These are phyloP conservation scores for Elymnias hypermnestra DNA, from an alignment of 1,140 invertebrate species.

Conservation along the genomic window DNA sequence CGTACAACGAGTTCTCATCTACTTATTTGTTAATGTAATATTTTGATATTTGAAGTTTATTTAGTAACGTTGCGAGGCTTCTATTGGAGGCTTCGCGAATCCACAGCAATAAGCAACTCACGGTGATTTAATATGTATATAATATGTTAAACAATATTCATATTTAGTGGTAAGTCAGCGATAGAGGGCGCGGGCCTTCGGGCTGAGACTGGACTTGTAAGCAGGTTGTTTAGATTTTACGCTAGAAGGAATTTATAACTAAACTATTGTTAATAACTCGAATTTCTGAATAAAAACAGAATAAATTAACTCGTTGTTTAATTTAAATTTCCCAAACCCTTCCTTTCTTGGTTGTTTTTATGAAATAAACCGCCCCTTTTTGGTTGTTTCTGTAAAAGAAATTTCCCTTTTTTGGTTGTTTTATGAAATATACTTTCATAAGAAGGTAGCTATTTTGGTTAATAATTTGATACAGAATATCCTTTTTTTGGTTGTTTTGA, in stretches of 20 bases:
- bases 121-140: conserved; percentile 29
- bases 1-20: conserved; percentile 46
- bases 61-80: conserved; percentile 22
- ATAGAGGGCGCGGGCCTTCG: too few species aligned
- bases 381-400: too few species aligned
- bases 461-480: too few species aligned
- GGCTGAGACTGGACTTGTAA: conserved; percentile 52
- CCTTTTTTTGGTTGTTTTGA: too few species aligned
- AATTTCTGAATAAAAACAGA: conserved; percentile 62
- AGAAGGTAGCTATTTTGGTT: too few species aligned
- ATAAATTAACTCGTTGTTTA: conserved; percentile 28
- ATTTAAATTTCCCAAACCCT: not conserved
- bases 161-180: conserved; percentile 10
- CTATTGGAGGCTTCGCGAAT: conserved; percentile 11
- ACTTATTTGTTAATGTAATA: conserved; percentile 44
- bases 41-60: conserved; percentile 65
- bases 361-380: too few species aligned
- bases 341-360: too few species aligned
- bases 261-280: conserved; percentile 62
- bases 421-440: too few species aligned
- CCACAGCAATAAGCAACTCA: conserved; percentile 34
- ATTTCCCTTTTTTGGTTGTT: too few species aligned
- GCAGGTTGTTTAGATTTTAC: conserved; percentile 60
- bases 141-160: conserved; percentile 14
- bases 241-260: conserved; percentile 69